These are phyloP conservation scores for Ephialtes manifestator DNA, from an alignment of 2,888 invertebrate genomes.

Conservation along the genomic window DNA sequence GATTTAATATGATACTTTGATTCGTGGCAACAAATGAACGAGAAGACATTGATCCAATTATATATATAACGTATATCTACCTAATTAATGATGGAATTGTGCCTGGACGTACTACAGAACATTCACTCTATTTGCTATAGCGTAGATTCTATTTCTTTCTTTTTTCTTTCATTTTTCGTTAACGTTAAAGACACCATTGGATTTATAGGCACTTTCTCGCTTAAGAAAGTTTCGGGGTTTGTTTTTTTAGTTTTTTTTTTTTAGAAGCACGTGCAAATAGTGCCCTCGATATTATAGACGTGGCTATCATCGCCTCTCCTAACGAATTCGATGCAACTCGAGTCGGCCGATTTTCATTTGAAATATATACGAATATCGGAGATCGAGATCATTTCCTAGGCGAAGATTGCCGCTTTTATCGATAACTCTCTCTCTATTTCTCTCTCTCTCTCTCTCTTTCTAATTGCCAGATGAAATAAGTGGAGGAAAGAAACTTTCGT, in stretches of 20 bases:
- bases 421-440: not conserved
- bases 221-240: slow-evolving; percentile 51
- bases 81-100: slow-evolving; percentile 62
- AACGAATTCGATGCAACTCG: slow-evolving; percentile 46
- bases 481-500: slow-evolving; percentile 41
- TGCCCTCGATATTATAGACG: slow-evolving; percentile 41
- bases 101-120: slow-evolving; percentile 47
- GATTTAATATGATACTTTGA: slow-evolving; percentile 45
- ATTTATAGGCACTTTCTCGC: slow-evolving; percentile 64
- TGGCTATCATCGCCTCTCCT: slow-evolving; percentile 21
- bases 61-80: slow-evolving; percentile 34
- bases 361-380: slow-evolving; percentile 52
- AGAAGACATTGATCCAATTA: slow-evolving; percentile 45
- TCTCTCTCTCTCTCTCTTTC: not conserved
- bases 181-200: slow-evolving; percentile 66
- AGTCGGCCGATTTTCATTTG: slow-evolving; percentile 42
- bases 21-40: slow-evolving; percentile 53
- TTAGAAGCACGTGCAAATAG: slow-evolving; percentile 53
- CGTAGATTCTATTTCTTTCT: slow-evolving; percentile 27
- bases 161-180: slow-evolving; percentile 31
- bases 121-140: slow-evolving; percentile 45
- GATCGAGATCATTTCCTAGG: slow-evolving; percentile 46
- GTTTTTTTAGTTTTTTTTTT: slow-evolving; percentile 22
- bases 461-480: slow-evolving; percentile 51
- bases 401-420: slow-evolving; percentile 38